Percentiles rank a stretch among this genome's conserved stretches.
These are phyloP conservation scores for Morphnarchus princeps DNA, from an alignment of 2,113 vertebrate species.

Conservation along the genomic window DNA sequence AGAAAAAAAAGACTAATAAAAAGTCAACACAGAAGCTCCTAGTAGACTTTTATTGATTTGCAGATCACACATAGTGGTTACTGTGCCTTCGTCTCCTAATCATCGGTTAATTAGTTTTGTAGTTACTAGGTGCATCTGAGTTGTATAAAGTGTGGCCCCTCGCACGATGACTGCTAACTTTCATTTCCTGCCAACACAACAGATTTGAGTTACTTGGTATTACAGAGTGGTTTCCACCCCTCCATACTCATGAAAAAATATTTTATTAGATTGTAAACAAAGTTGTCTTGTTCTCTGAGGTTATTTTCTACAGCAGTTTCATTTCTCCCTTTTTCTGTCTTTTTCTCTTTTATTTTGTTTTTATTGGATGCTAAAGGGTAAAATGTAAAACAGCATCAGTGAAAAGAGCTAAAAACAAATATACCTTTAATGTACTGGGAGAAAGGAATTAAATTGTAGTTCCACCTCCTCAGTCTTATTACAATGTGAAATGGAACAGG, in stretches of 20 bases:
- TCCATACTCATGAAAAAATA: background rate
- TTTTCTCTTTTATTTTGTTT: slow-evolving; percentile 41
- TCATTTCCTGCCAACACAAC: background rate
- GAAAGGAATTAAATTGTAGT: slow-evolving; percentile 17
- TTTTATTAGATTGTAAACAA: slow-evolving; percentile 52
- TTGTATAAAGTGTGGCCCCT: background rate
- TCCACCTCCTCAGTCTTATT: background rate
- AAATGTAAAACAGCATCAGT: slow-evolving; percentile 17
- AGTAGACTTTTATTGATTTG: background rate
- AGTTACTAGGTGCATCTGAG: background rate
- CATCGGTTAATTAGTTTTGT: background rate
- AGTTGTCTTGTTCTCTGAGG: slow-evolving; percentile 19
- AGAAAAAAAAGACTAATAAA: background rate
- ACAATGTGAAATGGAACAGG: background rate
- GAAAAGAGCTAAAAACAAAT: background rate
- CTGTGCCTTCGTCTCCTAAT: background rate
- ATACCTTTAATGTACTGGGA: slow-evolving; percentile 17
- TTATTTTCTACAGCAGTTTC: slow-evolving; percentile 23
- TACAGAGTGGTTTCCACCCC: background rate
- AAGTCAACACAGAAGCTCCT: background rate
- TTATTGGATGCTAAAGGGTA: slow-evolving; percentile 37
- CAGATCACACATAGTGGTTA: background rate
- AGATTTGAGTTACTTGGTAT: background rate
- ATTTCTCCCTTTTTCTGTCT: background rate
- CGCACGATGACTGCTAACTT: background rate